Evolutionary conservation across 2,113 vertebrate species (phyloP).

Genomic region (Aepyceros melampus): DNA sequence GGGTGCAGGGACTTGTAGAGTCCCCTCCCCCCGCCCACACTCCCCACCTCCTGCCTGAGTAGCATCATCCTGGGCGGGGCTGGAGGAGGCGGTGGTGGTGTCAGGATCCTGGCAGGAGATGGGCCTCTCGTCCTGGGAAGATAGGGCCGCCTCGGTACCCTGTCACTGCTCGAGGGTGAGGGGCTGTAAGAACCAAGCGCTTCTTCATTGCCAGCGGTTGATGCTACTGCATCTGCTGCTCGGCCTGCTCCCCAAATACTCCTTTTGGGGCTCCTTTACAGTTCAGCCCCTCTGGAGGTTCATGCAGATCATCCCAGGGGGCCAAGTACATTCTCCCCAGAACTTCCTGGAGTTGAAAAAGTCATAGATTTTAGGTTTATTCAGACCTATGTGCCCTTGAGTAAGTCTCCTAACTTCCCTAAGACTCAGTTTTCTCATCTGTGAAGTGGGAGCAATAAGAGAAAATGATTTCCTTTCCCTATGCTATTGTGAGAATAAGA

Average conservation of each 20-base stretch:
- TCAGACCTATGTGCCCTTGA: background rate
- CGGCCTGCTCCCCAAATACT: background rate
- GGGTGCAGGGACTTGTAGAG: no score
- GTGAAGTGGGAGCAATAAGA: background rate
- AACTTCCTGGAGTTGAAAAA: background rate
- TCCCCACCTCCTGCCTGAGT: background rate
- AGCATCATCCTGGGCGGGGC: no score
- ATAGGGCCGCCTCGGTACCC: background rate
- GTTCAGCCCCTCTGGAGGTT: background rate
- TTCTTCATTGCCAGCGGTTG: background rate
- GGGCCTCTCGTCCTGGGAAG: background rate
- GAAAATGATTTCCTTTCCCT: background rate
- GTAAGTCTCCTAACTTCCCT: background rate
- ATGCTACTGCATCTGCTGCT: background rate
- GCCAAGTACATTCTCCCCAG: background rate
- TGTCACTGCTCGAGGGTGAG: background rate
- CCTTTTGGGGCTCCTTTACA: background rate
- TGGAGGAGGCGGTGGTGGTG: no score
- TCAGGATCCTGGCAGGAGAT: background rate
- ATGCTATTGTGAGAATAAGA: background rate
- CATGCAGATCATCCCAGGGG: background rate
- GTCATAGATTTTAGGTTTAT: background rate
- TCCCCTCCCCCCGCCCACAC: rapidly evolving
- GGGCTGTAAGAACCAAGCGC: background rate
- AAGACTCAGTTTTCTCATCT: background rate